Evolutionary conservation across 2,113 vertebrate species (phyloP).

Genomic region (Tapirus terrestris): DNA sequence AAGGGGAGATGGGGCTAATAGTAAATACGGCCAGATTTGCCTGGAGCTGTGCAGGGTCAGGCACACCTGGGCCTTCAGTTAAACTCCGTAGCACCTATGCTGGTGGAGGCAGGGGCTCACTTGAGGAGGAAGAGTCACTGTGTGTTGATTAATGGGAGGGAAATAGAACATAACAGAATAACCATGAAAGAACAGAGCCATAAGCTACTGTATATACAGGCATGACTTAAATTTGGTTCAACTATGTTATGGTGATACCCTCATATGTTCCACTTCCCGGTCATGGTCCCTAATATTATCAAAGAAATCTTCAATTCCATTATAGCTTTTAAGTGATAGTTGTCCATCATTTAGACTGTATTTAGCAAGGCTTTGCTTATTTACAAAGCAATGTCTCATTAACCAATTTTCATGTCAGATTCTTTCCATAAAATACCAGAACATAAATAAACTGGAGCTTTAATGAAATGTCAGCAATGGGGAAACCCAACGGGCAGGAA

Average conservation of each 20-base stretch:
- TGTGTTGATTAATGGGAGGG: neutral
- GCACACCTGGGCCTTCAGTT: neutral
- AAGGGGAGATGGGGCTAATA: neutral
- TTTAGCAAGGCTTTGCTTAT: slow-evolving; percentile 23
- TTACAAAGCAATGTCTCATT: neutral
- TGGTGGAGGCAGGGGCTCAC: neutral
- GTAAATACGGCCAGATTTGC: neutral
- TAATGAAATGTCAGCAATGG: neutral
- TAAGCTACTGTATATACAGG: too few species aligned
- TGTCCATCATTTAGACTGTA: neutral
- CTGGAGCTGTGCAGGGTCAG: neutral
- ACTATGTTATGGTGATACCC: too few species aligned
- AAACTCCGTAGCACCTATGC: neutral
- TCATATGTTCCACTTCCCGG: neutral
- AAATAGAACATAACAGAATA: neutral
- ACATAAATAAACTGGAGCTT: neutral
- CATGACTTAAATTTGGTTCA: neutral
- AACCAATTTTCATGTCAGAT: neutral
- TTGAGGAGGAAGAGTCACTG: neutral
- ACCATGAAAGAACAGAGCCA: neutral
- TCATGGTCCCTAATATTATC: neutral
- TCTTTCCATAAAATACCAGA: neutral
- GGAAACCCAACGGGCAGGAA: neutral
- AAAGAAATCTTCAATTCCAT: neutral
- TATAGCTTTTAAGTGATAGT: neutral